phyloP scores from a whole-genome alignment of 2,888 invertebrate species.

The Norana najaformis region DNA sequence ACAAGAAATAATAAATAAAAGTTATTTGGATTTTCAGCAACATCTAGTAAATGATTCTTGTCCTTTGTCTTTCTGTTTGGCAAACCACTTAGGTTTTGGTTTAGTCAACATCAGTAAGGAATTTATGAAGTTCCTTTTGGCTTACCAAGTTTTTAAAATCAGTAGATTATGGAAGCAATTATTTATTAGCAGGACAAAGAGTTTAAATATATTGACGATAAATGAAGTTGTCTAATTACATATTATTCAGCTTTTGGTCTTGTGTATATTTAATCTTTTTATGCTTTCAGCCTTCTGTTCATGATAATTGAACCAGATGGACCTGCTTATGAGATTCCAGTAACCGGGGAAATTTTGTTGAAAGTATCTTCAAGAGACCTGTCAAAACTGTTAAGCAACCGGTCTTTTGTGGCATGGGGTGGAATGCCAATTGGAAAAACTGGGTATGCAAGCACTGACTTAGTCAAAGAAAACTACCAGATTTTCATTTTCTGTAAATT shows the following conservation, averaged over 20 bases:
- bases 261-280: neutral
- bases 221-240: neutral
- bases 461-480: neutral
- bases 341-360: conserved; percentile 43
- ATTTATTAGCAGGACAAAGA: no score
- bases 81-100: no score
- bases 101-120: no score
- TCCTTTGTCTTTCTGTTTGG: no score
- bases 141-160: no score
- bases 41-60: no score
- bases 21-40: no score
- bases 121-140: no score
- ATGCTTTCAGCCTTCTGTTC: conserved; percentile 46
- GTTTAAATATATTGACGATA: no score
- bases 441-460: conserved; percentile 44
- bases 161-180: no score
- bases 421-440: conserved; percentile 51
- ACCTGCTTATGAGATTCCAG: conserved; percentile 50
- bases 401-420: conserved; percentile 49
- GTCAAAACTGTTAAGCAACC: conserved; percentile 45
- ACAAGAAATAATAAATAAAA: no score
- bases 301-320: conserved; percentile 53
- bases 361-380: neutral
- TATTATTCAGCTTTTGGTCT: neutral
- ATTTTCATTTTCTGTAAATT: neutral